These are phyloP conservation scores for Leptinotarsa peninsularis DNA, from an alignment of 2,888 invertebrate genomes.

Conservation along the genomic window DNA sequence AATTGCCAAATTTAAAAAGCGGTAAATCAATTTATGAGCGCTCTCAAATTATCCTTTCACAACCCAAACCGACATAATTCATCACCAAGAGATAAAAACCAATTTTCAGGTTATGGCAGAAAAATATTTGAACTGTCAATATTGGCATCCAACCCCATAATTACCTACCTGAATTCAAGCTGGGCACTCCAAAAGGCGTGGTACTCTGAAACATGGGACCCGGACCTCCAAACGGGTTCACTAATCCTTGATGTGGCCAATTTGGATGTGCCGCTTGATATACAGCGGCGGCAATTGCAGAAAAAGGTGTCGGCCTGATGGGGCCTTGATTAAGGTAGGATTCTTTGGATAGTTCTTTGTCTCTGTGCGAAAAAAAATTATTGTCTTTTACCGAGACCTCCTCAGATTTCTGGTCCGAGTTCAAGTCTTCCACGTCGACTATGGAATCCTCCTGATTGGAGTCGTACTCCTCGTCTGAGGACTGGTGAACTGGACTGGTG, in stretches of 20 bases:
- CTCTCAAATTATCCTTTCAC: conserved; percentile 9
- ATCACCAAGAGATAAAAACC: conserved; percentile 39
- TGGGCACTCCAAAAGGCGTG: conserved; percentile 66
- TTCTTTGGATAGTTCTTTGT: conserved; percentile 55
- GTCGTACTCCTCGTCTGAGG: conserved; percentile 76
- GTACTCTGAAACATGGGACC: conserved; percentile 77
- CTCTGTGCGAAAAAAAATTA: conserved; percentile 60
- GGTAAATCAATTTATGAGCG: conserved; percentile 2
- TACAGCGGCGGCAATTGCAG: conserved; percentile 79
- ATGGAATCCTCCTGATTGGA: conserved; percentile 78
- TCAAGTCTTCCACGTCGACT: conserved; percentile 85
- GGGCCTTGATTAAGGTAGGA: conserved; percentile 70
- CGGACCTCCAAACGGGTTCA: conserved; percentile 70
- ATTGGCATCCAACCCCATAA: conserved; percentile 41
- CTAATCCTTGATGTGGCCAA: conserved; percentile 73
- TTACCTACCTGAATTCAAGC: conserved; percentile 68
- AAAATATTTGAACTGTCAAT: conserved; percentile 43
- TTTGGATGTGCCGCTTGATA: conserved; percentile 66
- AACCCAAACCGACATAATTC: conserved; percentile 33
- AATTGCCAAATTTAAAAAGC: conserved; percentile 26
- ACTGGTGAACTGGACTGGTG: conserved; percentile 59
- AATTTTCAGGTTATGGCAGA: conserved; percentile 39
- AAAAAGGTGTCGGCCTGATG: conserved; percentile 83
- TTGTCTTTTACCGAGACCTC: conserved; percentile 55
- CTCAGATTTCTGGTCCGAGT: conserved; percentile 67